A percentile compares a stretch with the other conserved stretches of the same genome.
Evolutionary conservation across 2,797 vertebrate genomes (phyloP).

Genomic region (Chaenodraco wilsoni): DNA sequence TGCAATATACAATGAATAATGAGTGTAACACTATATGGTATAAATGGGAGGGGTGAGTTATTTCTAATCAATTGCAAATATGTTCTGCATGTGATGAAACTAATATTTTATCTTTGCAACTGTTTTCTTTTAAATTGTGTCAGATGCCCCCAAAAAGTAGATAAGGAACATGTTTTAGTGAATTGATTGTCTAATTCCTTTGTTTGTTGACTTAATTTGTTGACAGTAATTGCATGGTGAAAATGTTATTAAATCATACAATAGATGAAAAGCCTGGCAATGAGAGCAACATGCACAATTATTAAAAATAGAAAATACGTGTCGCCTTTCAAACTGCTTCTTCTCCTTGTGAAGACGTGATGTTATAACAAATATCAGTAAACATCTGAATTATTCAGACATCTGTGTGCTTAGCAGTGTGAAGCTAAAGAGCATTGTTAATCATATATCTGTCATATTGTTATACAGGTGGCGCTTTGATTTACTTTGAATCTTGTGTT

Average conservation of each 20-base stretch:
- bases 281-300: slow-evolving; percentile 3
- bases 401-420: background rate
- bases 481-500: slow-evolving; percentile 21
- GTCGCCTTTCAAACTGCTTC: background rate
- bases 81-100: background rate
- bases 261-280: background rate
- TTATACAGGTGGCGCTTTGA: slow-evolving; percentile 38
- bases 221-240: slow-evolving; percentile 1
- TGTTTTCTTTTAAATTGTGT: background rate
- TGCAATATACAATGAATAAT: background rate
- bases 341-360: background rate
- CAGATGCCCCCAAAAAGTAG: background rate
- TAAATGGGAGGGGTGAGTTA: background rate
- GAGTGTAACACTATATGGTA: background rate
- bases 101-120: background rate
- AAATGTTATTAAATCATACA: slow-evolving; percentile 19
- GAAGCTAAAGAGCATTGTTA: slow-evolving; percentile 31
- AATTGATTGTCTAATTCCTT: background rate
- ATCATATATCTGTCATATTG: slow-evolving; percentile 31
- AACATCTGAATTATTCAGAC: slow-evolving; percentile 25
- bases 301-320: background rate
- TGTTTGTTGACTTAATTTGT: slow-evolving; percentile 17
- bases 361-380: background rate
- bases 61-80: background rate
- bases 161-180: background rate